Percentiles rank a stretch among this genome's conserved stretches.
These are phyloP conservation scores for Parapsyche elsis DNA, from an alignment of 1,140 invertebrate species.

Conservation along the genomic window DNA sequence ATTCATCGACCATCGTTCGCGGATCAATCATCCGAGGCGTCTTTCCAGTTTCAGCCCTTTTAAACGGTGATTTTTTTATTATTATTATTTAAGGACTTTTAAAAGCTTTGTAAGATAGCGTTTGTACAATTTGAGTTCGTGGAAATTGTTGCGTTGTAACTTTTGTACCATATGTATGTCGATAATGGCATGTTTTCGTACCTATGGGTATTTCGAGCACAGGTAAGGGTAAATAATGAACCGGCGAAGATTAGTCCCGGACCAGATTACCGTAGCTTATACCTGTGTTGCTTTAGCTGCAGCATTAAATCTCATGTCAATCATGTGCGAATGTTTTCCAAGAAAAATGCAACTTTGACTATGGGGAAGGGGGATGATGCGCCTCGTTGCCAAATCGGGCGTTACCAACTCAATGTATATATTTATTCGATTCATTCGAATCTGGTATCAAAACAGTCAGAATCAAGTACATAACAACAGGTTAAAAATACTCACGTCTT, in stretches of 20 bases:
- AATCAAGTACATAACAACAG: no score
- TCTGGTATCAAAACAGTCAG: no score
- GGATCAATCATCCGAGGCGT: slow-evolving; percentile 39
- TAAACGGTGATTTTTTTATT: no score
- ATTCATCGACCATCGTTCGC: slow-evolving; percentile 43
- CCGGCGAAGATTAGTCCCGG: slow-evolving; percentile 36
- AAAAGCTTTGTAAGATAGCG: no score
- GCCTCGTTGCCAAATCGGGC: no score
- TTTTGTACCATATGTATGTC: neutral
- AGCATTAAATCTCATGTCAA: slow-evolving; percentile 55
- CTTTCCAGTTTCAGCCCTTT: neutral
- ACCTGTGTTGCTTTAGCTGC: slow-evolving; percentile 37
- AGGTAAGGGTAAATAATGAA: slow-evolving; percentile 38
- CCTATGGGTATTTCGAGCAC: neutral
- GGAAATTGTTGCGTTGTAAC: neutral
- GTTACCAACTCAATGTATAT: no score
- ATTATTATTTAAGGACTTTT: no score
- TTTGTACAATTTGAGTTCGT: neutral
- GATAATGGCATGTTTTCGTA: neutral
- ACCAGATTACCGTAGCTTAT: slow-evolving; percentile 29
- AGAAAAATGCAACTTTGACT: slow-evolving; percentile 30
- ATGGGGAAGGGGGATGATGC: neutral
- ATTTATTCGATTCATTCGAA: no score
- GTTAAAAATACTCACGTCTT: no score
- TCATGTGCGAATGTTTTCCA: slow-evolving; percentile 50